Conservation (phyloP, 2,113 vertebrate species). For the Glaucidium brasilianum region DNA sequence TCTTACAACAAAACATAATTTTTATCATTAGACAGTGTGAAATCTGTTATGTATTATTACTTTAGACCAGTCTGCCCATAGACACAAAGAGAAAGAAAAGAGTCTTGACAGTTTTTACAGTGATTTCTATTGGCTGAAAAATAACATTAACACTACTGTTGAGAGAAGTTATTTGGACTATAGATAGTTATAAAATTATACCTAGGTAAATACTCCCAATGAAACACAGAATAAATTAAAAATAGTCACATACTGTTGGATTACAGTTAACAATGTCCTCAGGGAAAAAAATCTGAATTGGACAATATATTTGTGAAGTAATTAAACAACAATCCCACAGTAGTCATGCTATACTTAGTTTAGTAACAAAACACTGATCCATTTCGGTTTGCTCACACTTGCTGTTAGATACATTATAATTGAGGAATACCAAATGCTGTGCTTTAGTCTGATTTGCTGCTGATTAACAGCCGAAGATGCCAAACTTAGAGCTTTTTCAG, state of each 20-base stretch:
- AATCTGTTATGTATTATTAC: not conserved
- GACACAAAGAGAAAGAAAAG: not conserved
- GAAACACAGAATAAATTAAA: not conserved
- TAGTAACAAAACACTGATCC: not conserved
- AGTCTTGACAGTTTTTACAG: not conserved
- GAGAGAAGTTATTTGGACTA: not conserved
- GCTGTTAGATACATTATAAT: not conserved
- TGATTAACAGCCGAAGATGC: slow-evolving; percentile 36
- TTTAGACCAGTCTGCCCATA: not conserved
- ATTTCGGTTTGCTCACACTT: slow-evolving; percentile 2
- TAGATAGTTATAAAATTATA: not conserved
- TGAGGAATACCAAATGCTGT: slow-evolving; percentile 28
- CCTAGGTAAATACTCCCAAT: not conserved
- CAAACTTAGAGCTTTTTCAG: slow-evolving; percentile 53
- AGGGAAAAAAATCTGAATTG: not conserved
- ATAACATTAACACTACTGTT: not conserved
- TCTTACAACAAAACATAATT: not conserved
- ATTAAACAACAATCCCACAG: not conserved
- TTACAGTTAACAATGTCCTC: not conserved
- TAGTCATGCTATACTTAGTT: not conserved
- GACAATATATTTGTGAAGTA: not conserved
- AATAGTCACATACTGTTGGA: not conserved
- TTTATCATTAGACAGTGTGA: not conserved
- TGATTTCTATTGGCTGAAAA: not conserved
- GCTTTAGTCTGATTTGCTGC: slow-evolving; percentile 10